Base-by-base conservation (phyloP, 2,888 invertebrate genomes). In the Tanypteryx hageni region DNA sequence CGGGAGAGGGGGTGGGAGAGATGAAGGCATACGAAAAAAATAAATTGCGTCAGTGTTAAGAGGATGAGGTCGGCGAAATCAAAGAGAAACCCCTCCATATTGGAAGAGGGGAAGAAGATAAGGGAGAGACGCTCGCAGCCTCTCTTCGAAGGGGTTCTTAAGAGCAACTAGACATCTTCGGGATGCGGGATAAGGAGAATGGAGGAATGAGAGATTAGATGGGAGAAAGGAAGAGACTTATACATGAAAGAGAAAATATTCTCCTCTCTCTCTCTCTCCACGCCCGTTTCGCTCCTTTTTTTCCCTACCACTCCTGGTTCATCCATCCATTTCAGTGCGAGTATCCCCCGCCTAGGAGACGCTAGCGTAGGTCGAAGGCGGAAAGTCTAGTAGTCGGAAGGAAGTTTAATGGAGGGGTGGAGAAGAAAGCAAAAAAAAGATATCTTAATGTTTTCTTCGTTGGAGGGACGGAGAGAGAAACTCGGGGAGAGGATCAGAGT, bases 61-160 rank as follows among this genome's bases (percentile, higher is more conserved):
- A 64, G 89, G 64, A 68, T 89, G 44, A 89, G 89, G 61, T 89
- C 89, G 89, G 89, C 89, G 64, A 68, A 89, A 89, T 89, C 89
- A 89, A 89, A 89, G 89, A 56, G 64, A 89, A 89, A 89, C 89
- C 89, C 89, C 89, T 64, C 31, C 64, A 68, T 44, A 89, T 64
- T 61, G 64, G 64, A 13, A 13, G 4, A 89, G 68, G 89, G 27
- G 61, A 14, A 27, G 44, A 11, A 44, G 18, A 57, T 44, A n/a
- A 57, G 13, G 57, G 59, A 58, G 85, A 14, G 18, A 64, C n/a
- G 16, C 64, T 14, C 18, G n/a, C 76, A 13, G 9, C 76, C 27
- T 22, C 27, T 76, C 27, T 22, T 0, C 13, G 27, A 76, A 76
- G 76, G 76, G 76, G 76, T 76, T 22, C 76, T 76, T 10, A 27